A percentile compares a stretch with the other conserved stretches of the same genome.
Evolutionary conservation across 1,140 invertebrate genomes (phyloP).

Genomic region (Metopolophium dirhodum): DNA sequence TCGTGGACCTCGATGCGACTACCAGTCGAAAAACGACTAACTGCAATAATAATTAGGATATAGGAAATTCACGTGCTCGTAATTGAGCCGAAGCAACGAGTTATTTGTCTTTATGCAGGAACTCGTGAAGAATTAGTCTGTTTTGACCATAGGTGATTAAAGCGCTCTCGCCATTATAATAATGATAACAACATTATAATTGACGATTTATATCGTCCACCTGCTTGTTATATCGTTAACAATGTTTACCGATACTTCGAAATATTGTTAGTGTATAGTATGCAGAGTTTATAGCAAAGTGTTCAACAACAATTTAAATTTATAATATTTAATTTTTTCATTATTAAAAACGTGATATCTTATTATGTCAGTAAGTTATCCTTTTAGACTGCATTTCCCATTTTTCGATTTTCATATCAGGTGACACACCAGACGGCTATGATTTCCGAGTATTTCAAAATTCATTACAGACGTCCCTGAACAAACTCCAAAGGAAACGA

Average conservation of each 20-base stretch:
- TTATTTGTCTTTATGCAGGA: background rate
- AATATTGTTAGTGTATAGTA: background rate
- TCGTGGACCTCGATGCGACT: background rate
- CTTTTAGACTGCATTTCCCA: background rate
- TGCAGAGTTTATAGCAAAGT: background rate
- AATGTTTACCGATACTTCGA: background rate
- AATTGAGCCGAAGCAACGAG: background rate
- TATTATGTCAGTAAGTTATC: background rate
- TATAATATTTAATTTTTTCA: background rate
- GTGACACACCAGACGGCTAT: background rate
- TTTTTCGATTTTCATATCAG: background rate
- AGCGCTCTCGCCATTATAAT: background rate
- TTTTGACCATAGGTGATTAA: background rate
- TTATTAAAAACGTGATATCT: background rate
- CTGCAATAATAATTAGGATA: slow-evolving; percentile 3
- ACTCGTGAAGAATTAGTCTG: background rate
- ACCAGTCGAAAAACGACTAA: background rate
- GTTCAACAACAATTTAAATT: background rate
- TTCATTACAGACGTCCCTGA: background rate
- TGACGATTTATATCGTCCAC: background rate
- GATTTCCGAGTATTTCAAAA: background rate
- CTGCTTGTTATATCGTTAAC: background rate
- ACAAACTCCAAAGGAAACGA: background rate
- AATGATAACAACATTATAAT: background rate
- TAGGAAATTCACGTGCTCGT: background rate